phyloP scores from a whole-genome alignment of 2,888 invertebrate genomes.

The Tridacna crocea region DNA sequence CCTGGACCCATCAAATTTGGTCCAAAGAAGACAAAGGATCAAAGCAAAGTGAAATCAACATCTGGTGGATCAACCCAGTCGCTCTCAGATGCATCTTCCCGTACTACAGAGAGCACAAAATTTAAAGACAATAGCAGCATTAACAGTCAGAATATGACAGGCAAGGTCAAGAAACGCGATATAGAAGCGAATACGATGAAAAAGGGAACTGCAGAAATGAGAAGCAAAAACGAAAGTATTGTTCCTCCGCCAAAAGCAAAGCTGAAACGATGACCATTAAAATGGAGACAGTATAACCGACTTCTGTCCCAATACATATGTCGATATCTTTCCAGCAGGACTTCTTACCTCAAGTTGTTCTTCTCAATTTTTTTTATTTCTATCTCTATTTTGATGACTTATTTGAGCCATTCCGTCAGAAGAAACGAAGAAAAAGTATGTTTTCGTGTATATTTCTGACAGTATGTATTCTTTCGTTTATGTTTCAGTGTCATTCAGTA shows the following conservation, averaged over 20 bases:
- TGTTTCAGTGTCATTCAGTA: too few species aligned
- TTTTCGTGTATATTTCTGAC: too few species aligned
- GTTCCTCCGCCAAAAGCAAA: constrained; percentile 16
- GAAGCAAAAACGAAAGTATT: background rate
- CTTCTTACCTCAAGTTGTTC: too few species aligned
- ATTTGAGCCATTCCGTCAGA: too few species aligned
- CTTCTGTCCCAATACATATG: too few species aligned
- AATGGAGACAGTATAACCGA: too few species aligned
- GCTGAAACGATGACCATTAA: background rate
- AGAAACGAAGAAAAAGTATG: too few species aligned
- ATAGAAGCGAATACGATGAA: background rate
- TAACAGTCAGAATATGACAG: constrained; percentile 1
- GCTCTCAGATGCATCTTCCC: constrained; percentile 5
- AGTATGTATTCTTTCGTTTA: too few species aligned
- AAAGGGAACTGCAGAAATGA: background rate
- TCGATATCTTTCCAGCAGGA: too few species aligned
- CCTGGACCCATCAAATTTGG: constrained; percentile 44
- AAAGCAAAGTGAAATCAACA: constrained; percentile 11
- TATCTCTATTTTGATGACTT: too few species aligned
- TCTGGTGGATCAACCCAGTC: constrained; percentile 31
- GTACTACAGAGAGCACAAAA: constrained; percentile 4
- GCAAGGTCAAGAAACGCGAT: background rate
- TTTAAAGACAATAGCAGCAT: constrained; percentile 14
- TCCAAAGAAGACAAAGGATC: background rate
- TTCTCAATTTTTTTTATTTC: too few species aligned